Percentiles rank a stretch among this genome's conserved stretches.
Evolutionary conservation across 2,797 vertebrate genomes (phyloP).

Genomic region (Lutjanus argentimaculatus): DNA sequence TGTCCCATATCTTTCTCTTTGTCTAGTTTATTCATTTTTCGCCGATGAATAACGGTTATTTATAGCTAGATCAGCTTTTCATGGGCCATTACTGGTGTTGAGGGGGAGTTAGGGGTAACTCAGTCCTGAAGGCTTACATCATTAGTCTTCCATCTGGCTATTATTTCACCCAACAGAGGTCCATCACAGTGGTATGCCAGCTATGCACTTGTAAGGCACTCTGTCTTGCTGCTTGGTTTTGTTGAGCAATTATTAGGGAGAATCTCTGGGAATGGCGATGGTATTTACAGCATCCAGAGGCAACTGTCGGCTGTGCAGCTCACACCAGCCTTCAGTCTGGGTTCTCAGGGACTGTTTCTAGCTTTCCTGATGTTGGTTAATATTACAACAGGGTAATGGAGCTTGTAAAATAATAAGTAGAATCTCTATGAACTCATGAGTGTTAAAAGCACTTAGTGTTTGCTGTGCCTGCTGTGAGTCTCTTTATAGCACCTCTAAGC

Average conservation of each 20-base stretch:
- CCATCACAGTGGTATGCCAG: slow-evolving; percentile 64
- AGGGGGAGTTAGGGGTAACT: slow-evolving; percentile 13
- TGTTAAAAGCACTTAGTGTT: slow-evolving; percentile 27
- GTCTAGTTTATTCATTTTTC: slow-evolving; percentile 62
- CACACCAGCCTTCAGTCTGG: slow-evolving; percentile 25
- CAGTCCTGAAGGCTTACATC: slow-evolving; percentile 27
- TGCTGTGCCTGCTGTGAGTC: slow-evolving; percentile 41
- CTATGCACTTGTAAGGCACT: slow-evolving; percentile 56
- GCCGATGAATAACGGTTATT: slow-evolving; percentile 63
- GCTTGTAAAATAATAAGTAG: slow-evolving; percentile 31
- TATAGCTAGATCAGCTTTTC: slow-evolving; percentile 59
- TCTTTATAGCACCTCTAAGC: slow-evolving; percentile 52
- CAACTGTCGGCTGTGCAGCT: slow-evolving; percentile 47
- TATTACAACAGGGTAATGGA: slow-evolving; percentile 10
- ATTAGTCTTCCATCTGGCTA: slow-evolving; percentile 62
- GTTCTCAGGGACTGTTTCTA: slow-evolving; percentile 27
- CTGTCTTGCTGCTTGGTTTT: slow-evolving; percentile 48
- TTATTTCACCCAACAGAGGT: slow-evolving; percentile 53
- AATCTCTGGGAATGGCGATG: slow-evolving; percentile 52
- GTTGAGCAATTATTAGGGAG: slow-evolving; percentile 52
- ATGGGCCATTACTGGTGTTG: slow-evolving; percentile 29
- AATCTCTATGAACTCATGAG: slow-evolving; percentile 27
- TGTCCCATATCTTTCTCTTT: slow-evolving; percentile 13
- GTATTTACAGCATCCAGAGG: slow-evolving; percentile 51
- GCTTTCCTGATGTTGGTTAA: background rate